Evolutionary conservation across 2,888 invertebrate genomes (phyloP), one percentile per base, ranked within the genome.

Genomic region (Rugalucina vietnamica): DNA sequence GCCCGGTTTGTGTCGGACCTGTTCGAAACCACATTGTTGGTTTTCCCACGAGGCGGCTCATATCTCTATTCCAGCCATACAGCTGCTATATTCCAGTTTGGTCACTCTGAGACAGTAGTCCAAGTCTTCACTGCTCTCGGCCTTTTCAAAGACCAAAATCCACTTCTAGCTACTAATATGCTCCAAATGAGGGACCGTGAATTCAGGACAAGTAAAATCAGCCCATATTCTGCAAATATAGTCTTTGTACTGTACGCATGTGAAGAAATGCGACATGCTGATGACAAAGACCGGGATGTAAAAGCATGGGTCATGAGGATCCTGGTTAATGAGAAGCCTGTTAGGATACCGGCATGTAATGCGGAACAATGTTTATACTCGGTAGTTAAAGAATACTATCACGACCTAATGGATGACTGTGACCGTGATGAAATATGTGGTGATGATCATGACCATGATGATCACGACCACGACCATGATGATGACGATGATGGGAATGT

Each of bases 181-280:
- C 81, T 89, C 3, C 70, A 88, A 21, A 89, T 91, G 57, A 80
- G 83, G 5, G 74, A 91, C 39, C 89, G 95, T 4, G 82, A 90
- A 72, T 95, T 95, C 91, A 91, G 91, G 10, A 91, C 94, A 14
- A 93, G 93, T 43, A 60, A 89, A 5, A 92, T 95, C 24, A 69
- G 89, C 21, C 94, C 95, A 0, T 95, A 94, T 83, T 91, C 93
- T 24, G 89, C 94, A 27, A 95, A 95, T 89, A 70, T 95, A 3
- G 93, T 90, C 18, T 88, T 95, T 76, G 93, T 94, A 12, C 82
- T 95, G 37, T 94, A 94, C 83, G 88, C 92, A 37, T 95, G 95
- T 90, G 87, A 12, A 4, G 32, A 12, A 12, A 27, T 27, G 32
- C 27, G 3, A 8, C 57, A 57, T 57, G 65, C 18, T 34, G 1